A percentile compares a stretch with the other conserved stretches of the same genome.
These are phyloP conservation scores for Metellina segmentata DNA, from an alignment of 2,888 invertebrate genomes.

Conservation along the genomic window DNA sequence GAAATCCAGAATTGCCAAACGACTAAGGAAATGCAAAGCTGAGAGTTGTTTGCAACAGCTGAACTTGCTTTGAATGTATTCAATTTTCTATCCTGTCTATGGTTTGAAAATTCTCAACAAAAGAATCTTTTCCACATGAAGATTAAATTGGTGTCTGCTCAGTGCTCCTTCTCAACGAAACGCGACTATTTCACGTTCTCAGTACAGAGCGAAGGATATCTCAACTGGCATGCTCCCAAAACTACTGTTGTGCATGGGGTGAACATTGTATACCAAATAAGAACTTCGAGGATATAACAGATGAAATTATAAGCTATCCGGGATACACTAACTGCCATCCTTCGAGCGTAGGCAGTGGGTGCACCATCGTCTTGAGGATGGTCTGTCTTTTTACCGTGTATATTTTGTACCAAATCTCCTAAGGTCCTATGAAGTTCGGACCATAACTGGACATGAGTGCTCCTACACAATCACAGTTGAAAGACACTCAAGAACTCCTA, in stretches of 20 bases:
- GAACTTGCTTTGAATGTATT: not conserved
- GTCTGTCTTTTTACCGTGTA: not conserved
- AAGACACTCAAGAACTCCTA: not conserved
- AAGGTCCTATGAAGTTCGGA: no score
- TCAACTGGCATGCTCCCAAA: not conserved
- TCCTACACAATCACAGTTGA: constrained; percentile 11
- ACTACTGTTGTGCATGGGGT: constrained; percentile 33
- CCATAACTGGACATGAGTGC: not conserved
- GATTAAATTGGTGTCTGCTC: not conserved
- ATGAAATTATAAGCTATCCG: not conserved
- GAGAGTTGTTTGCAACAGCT: not conserved
- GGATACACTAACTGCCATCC: constrained; percentile 6
- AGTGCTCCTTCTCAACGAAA: not conserved
- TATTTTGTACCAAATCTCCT: not conserved
- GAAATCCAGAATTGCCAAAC: not conserved
- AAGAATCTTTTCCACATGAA: not conserved
- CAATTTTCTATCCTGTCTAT: not conserved
- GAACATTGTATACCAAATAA: not conserved
- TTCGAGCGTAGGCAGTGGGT: not conserved
- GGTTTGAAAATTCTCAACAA: not conserved
- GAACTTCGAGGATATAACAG: constrained; percentile 1
- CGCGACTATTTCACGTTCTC: not conserved
- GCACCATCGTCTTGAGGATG: constrained; percentile 3
- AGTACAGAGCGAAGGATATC: not conserved
- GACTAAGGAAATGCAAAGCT: not conserved